Evolutionary conservation across 2,113 vertebrate genomes (phyloP), one percentile per base, ranked within the genome.

Genomic region (Bos indicus): DNA sequence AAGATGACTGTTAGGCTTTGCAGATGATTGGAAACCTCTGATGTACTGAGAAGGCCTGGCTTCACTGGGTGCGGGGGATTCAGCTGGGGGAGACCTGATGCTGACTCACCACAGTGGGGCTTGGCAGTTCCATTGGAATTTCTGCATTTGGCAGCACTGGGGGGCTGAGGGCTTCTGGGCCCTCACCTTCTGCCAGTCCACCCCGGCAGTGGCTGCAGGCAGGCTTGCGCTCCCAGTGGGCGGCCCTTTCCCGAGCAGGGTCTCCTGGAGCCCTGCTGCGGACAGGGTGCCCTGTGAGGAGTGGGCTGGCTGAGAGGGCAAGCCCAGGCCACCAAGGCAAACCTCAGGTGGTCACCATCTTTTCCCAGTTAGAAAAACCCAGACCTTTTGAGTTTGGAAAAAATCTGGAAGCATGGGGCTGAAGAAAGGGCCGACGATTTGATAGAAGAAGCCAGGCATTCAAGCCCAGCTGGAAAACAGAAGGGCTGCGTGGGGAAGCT

Each of bases 1-100:
- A 93, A 82, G 60, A 85, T 56, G 67, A 16, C 26, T 6, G 85
- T 85, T 84, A 87, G 92, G 25, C n/a, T 94, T 52, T 88, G 59
- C 17, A 59, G 78, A 62, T 51, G 57, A 36, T 30, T 0, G 2
- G 59, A 46, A 36, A 48, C 51, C 71, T 83, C 26, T 40, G 14
- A 46, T 51, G 64, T 25, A 12, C 36, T 33, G 46, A 94, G 86
- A 90, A 56, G 71, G 67, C 33, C 62, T 19, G 51, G 54, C 25
- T 97, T n/a, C 51, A 15, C 30, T 40, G 28, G 62, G 51, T 10
- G 26, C 54, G 43, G 51, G n/a, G 51, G 52, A 48, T 9, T 52
- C 87, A 8, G 10, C 67, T 30, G 48, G 10, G 56, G 36, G n/a
- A 40, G 59, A 17, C 52, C 82, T 13, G n/a, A n/a, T 0, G 21